phyloP scores from a whole-genome alignment of 2,797 vertebrate genomes.

The Parauchenoglanis punctatus region DNA sequence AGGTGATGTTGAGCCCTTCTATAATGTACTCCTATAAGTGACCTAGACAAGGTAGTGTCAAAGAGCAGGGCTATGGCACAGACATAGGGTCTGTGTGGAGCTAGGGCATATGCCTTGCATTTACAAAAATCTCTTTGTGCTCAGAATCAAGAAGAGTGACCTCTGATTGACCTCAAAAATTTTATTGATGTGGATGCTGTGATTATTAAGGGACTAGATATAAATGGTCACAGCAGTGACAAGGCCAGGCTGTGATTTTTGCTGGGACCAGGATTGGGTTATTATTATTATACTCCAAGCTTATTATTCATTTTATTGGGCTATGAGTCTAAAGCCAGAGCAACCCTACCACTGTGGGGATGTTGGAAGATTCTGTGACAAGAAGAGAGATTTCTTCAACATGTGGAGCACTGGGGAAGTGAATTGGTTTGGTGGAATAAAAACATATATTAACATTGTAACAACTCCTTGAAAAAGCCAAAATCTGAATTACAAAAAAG shows the following conservation, averaged over 20 bases:
- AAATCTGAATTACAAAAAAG: neutral
- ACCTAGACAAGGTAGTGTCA: neutral
- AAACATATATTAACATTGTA: neutral
- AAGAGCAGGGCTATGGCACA: neutral
- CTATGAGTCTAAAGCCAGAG: neutral
- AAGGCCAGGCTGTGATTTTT: neutral
- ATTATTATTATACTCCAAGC: neutral
- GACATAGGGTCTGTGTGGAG: neutral
- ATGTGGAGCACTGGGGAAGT: neutral
- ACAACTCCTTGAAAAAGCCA: neutral
- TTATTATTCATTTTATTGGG: constrained; percentile 9
- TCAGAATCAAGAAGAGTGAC: neutral
- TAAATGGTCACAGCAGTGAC: neutral
- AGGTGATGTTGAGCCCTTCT: neutral
- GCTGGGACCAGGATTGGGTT: neutral
- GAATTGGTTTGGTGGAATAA: constrained; percentile 4
- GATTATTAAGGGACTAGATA: neutral
- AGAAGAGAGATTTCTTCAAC: neutral
- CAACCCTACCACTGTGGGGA: neutral
- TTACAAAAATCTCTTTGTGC: neutral
- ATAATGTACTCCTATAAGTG: neutral
- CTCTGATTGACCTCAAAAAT: neutral
- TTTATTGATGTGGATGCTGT: neutral
- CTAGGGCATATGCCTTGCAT: neutral
- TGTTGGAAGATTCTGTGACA: neutral